A percentile compares a stretch with the other conserved stretches of the same genome.
Conservation (phyloP, 2,113 vertebrate genomes). For the Melanerpes formicivorus region DNA sequence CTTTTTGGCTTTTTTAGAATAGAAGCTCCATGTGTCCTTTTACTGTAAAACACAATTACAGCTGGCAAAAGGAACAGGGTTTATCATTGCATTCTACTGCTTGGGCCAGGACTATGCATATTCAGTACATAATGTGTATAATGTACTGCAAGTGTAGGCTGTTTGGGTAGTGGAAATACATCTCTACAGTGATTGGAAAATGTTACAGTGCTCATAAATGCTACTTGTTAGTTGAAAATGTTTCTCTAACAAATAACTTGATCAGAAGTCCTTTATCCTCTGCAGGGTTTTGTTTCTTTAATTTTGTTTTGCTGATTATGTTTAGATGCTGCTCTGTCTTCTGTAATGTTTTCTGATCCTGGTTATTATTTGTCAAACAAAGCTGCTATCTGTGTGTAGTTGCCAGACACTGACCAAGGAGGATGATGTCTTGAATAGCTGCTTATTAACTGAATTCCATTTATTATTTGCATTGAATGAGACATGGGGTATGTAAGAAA, state of each 20-base stretch:
- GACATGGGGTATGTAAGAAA: not conserved
- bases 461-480: slow-evolving; percentile 19
- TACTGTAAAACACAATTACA: not conserved
- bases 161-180: not conserved
- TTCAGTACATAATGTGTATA: not conserved
- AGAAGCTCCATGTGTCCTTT: not conserved
- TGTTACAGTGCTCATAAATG: not conserved
- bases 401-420: slow-evolving; percentile 26
- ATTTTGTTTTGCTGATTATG: not conserved
- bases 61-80: not conserved
- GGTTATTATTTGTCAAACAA: slow-evolving; percentile 10
- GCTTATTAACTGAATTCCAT: slow-evolving; percentile 3
- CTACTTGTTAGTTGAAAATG: not conserved
- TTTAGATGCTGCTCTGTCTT: not conserved
- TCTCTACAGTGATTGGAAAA: not conserved
- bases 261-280: not conserved
- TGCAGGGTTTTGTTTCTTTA: not conserved
- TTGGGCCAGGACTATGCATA: not conserved
- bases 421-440: not conserved
- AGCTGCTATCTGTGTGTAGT: not conserved
- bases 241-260: slow-evolving; percentile 10
- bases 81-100: not conserved
- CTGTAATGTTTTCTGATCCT: not conserved
- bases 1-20: not conserved
- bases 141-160: not conserved